A percentile compares a stretch with the other conserved stretches of the same genome.
Conservation (phyloP, 2,888 invertebrate species). For the Microctonus aethiopoides region DNA sequence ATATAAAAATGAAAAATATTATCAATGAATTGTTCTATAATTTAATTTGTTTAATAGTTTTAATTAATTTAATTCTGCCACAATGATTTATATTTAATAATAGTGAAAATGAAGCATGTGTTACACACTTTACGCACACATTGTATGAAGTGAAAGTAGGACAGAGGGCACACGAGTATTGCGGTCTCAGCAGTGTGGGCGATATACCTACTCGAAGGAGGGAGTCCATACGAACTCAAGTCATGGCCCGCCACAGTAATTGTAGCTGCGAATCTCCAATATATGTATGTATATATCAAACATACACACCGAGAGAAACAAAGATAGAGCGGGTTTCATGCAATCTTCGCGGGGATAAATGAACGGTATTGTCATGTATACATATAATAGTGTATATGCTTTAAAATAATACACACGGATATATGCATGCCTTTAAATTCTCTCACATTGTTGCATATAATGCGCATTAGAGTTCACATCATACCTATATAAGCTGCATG, state of each 20-base stretch:
- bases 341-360: constrained; percentile 22
- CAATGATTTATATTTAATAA: neutral
- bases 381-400: constrained; percentile 30
- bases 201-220: constrained; percentile 17
- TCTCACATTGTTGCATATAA: neutral
- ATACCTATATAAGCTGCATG: no score
- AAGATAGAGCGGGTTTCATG: constrained; percentile 17
- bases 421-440: constrained; percentile 18
- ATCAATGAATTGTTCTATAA: no score
- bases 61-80: neutral
- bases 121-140: constrained; percentile 8
- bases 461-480: neutral
- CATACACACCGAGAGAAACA: constrained; percentile 16
- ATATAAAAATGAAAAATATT: no score
- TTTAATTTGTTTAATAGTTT: no score
- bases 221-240: neutral
- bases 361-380: constrained; percentile 30
- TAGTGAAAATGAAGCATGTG: no score
- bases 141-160: neutral
- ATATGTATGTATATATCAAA: constrained; percentile 8
- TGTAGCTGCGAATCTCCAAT: constrained; percentile 8
- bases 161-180: neutral
- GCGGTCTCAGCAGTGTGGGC: constrained; percentile 6
- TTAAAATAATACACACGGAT: constrained; percentile 30
- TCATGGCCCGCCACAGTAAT: constrained; percentile 1